Evolutionary conservation across 1,140 invertebrate genomes (phyloP).

Genomic region (Condylostylus longicornis): DNA sequence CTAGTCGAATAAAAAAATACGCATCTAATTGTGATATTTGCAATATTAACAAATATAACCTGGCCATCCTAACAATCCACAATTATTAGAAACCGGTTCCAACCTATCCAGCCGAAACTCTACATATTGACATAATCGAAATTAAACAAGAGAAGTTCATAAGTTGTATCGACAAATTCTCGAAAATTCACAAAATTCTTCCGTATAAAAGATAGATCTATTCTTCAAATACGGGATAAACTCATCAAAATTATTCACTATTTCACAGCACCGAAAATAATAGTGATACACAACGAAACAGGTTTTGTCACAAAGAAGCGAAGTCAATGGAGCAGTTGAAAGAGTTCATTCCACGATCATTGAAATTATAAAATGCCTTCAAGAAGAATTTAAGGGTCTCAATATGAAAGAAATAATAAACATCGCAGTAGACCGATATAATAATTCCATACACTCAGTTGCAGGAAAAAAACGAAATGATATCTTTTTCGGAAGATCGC

Average conservation of each 20-base stretch:
- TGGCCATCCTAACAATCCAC: slow-evolving; percentile 1
- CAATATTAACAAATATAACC: slow-evolving; percentile 7
- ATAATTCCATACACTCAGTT: too few relatives aligned
- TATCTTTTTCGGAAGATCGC: too few relatives aligned
- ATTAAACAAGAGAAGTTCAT: slow-evolving; percentile 4
- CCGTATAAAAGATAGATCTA: slow-evolving; percentile 2
- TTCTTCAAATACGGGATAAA: slow-evolving; percentile 3
- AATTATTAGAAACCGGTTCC: slow-evolving; percentile 5
- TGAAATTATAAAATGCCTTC: slow-evolving; percentile 6
- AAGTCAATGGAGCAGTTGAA: slow-evolving; percentile 6
- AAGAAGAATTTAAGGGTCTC: slow-evolving; percentile 1
- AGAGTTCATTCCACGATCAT: slow-evolving; percentile 5
- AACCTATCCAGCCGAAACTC: slow-evolving; percentile 3
- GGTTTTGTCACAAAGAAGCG: slow-evolving; percentile 2
- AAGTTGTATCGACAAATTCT: slow-evolving; percentile 6
- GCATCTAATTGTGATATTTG: slow-evolving; percentile 1
- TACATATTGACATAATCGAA: slow-evolving; percentile 4
- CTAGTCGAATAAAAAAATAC: slow-evolving; percentile 4
- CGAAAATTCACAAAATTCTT: slow-evolving; percentile 8
- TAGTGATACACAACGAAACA: slow-evolving; percentile 4
- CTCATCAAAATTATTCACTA: too few relatives aligned
- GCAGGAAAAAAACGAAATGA: too few relatives aligned
- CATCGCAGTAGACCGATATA: slow-evolving; percentile 3
- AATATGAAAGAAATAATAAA: slow-evolving; percentile 1
- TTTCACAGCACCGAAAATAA: background rate